A percentile compares a stretch with the other conserved stretches of the same genome.
Evolutionary conservation across 2,113 vertebrate species (phyloP).

Genomic region (Syngnathus scovelli): DNA sequence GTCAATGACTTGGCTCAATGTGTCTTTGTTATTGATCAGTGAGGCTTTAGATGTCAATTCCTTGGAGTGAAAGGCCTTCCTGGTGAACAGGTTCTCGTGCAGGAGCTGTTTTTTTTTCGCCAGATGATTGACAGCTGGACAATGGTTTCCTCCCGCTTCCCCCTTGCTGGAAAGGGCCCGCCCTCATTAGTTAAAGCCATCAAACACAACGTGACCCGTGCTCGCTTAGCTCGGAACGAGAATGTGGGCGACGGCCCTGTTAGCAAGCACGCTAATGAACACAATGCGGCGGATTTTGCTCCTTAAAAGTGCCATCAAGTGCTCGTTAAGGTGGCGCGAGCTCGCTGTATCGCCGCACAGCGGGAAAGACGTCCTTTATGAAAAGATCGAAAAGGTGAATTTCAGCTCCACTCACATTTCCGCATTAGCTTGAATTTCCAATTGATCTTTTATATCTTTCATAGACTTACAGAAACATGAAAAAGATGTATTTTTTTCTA

Average conservation of each 20-base stretch:
- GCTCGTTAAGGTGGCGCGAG: conserved; percentile 26
- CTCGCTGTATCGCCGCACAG: conserved; percentile 19
- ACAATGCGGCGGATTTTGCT: conserved; percentile 64
- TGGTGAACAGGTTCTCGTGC: conserved; percentile 65
- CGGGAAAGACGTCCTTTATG: conserved; percentile 19
- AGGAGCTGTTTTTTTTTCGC: conserved; percentile 18
- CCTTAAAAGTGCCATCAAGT: conserved; percentile 82
- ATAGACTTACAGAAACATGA: too few species aligned
- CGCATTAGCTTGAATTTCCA: neutral
- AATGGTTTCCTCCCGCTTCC: conserved; percentile 12
- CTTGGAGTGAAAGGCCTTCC: conserved; percentile 33
- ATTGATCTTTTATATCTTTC: too few species aligned
- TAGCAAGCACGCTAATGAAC: conserved; percentile 77
- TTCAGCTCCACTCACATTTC: neutral
- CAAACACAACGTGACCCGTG: conserved; percentile 55
- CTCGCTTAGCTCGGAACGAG: conserved; percentile 48
- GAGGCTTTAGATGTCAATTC: neutral
- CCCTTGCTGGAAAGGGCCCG: conserved; percentile 28
- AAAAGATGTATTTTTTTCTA: too few species aligned
- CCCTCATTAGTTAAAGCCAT: conserved; percentile 33
- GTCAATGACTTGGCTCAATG: conserved; percentile 22
- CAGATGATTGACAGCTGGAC: conserved; percentile 34
- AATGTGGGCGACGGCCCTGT: conserved; percentile 36
- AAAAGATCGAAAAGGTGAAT: neutral
- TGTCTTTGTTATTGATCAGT: conserved; percentile 7